Conservation (phyloP, 2,113 vertebrate genomes). For the Oreamnos americanus region DNA sequence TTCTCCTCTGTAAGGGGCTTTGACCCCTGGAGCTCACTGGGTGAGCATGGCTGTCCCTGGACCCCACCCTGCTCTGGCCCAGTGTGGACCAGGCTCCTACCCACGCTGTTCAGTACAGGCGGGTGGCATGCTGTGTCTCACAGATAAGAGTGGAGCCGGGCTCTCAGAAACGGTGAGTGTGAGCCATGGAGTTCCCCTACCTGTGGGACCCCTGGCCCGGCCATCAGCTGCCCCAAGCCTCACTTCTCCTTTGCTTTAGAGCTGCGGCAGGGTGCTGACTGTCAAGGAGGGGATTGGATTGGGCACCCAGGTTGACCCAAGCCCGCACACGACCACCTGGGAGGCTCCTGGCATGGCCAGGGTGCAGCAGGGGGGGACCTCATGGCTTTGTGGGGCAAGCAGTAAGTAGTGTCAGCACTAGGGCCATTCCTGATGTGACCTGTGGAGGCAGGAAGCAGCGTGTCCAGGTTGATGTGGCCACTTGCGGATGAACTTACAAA, state of each 20-base stretch:
- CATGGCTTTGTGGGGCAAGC: not conserved
- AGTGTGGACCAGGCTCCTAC: not conserved
- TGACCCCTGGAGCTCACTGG: not conserved
- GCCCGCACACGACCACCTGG: not conserved
- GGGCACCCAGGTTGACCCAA: not conserved
- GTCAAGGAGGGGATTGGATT: not conserved
- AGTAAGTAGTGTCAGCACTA: not conserved
- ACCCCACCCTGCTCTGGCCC: not conserved
- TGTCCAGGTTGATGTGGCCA: not conserved
- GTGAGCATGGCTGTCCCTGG: not conserved
- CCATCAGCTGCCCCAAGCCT: not conserved
- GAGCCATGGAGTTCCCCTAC: not conserved
- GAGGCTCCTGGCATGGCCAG: not conserved
- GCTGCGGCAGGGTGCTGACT: not conserved
- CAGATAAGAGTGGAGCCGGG: not conserved
- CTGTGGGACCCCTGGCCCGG: not conserved
- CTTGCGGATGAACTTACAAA: not conserved
- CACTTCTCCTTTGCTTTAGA: not conserved
- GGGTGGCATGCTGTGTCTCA: not conserved
- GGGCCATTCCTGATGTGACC: not conserved
- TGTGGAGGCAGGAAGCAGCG: not conserved
- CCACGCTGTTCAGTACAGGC: not conserved
- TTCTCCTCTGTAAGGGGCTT: not conserved
- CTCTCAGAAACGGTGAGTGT: not conserved
- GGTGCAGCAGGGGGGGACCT: fast-evolving